phyloP scores from a whole-genome alignment of 2,797 vertebrate species.

The Channa striata region DNA sequence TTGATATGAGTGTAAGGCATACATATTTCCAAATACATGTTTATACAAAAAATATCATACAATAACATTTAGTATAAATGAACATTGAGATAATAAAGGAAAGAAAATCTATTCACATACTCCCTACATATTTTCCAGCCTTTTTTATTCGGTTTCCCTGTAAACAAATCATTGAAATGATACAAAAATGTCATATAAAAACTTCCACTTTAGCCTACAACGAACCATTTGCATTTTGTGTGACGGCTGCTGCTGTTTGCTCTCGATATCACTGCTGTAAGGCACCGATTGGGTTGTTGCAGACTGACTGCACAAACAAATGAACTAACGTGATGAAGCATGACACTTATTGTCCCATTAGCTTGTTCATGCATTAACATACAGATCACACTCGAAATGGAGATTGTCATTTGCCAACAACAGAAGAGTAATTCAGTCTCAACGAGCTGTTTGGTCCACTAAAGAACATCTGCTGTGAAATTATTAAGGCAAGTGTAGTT shows the following conservation, averaged over 20 bases:
- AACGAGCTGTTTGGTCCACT: conserved; percentile 82
- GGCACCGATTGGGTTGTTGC: conserved; percentile 79
- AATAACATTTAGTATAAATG: conserved; percentile 81
- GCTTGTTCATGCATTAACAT: conserved; percentile 69
- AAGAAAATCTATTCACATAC: conserved; percentile 77
- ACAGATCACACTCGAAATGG: conserved; percentile 61
- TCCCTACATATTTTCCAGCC: conserved; percentile 70
- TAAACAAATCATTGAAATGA: conserved; percentile 83
- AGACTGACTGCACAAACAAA: conserved; percentile 64
- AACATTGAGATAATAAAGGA: conserved; percentile 68
- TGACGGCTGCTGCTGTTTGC: conserved; percentile 54
- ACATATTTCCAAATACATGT: conserved; percentile 80
- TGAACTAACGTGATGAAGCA: conserved; percentile 52
- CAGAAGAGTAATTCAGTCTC: conserved; percentile 66
- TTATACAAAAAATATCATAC: conserved; percentile 83
- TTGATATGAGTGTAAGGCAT: conserved; percentile 80
- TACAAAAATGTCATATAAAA: conserved; percentile 77
- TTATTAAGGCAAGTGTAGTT: conserved; percentile 76
- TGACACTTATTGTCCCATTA: conserved; percentile 55
- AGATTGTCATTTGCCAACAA: conserved; percentile 71
- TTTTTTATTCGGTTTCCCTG: conserved; percentile 75
- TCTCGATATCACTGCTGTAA: conserved; percentile 74
- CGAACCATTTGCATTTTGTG: conserved; percentile 67
- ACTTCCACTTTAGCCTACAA: conserved; percentile 66
- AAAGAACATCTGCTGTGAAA: conserved; percentile 72